Evolutionary conservation across 1,140 invertebrate genomes (phyloP), one percentile per base, ranked within the genome.

Genomic region (Chlorops oryzae): DNA sequence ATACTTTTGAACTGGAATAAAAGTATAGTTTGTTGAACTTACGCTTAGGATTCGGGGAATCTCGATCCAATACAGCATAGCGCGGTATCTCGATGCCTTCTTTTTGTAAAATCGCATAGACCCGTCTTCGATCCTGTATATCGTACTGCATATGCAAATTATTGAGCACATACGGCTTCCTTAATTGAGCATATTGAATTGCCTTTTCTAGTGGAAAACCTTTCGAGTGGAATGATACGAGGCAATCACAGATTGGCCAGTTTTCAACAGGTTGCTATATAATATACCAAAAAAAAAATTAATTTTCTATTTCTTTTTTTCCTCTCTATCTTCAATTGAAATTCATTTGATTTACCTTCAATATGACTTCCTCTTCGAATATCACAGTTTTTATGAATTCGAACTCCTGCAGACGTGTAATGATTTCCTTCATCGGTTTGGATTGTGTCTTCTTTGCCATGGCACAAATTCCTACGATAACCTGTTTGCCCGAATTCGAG

Each of bases 361-460:
- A 77, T 75, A 96, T 96, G 59, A 94, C 88, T 68, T 94, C 87
- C 78, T 99, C 94, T 34, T 86, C 81, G 75, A 97, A 96, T 27
- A 96, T 87, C 24, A 91, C 75, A 69, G 94, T 90, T 75, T 91
- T 89, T 54, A 98, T 90, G 67, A 94, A 96, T 69, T 96, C 91
- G 74, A 98, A 98, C 71, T 97, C 92, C 21, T 93, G 88, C 10
- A 98, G 79, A 2, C 96, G 79, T 1, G 87, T 92, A 15, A 99
- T 78, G 63, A 99, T 99, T 75, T 98, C 95, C 70, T 90, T 92
- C 96, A 99, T 99, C 2, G 96, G 95, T 77, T 97, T 97, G 44
- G 94, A 97, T 60, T 93, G 87, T 3, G 93, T 94, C 75, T 99
- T 99, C 73, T 98, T 99, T 58, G 90, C 88, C 96, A 98, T 98